These are phyloP conservation scores for Dendrolimus punctatus DNA, from an alignment of 1,140 invertebrate species.

Conservation along the genomic window DNA sequence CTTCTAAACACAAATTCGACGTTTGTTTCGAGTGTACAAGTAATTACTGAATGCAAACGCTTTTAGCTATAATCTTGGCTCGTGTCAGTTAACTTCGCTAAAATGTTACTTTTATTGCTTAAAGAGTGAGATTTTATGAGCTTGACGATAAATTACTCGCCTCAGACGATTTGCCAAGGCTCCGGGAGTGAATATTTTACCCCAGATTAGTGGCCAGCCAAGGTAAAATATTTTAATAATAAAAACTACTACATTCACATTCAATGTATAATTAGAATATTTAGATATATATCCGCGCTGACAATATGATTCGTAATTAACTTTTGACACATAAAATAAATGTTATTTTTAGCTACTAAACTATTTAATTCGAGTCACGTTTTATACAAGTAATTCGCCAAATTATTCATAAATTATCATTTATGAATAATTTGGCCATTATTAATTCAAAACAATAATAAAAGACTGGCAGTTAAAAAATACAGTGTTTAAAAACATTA, in stretches of 20 bases:
- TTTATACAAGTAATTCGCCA: too few relatives aligned
- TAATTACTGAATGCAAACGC: constrained; percentile 52
- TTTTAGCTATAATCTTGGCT: constrained; percentile 14
- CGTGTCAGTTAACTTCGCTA: constrained; percentile 51
- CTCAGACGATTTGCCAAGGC: constrained; percentile 45
- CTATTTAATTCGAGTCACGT: too few relatives aligned
- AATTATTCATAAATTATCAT: too few relatives aligned
- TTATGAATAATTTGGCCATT: too few relatives aligned
- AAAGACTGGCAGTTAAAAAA: too few relatives aligned
- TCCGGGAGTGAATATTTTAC: constrained; percentile 58
- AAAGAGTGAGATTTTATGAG: constrained; percentile 68
- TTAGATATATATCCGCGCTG: too few relatives aligned
- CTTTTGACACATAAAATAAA: too few relatives aligned
- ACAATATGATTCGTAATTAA: too few relatives aligned
- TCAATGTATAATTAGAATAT: neutral
- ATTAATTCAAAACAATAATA: too few relatives aligned
- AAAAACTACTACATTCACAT: neutral
- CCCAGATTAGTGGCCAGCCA: constrained; percentile 39
- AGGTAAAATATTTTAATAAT: constrained; percentile 47
- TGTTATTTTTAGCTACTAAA: too few relatives aligned
- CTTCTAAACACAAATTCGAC: constrained; percentile 33
- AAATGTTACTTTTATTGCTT: constrained; percentile 68
- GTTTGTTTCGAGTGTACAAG: constrained; percentile 53
- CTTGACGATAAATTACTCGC: constrained; percentile 66
- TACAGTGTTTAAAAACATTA: too few relatives aligned